Base-by-base conservation (phyloP, 2,113 vertebrate genomes). In the Agapornis roseicollis region DNA sequence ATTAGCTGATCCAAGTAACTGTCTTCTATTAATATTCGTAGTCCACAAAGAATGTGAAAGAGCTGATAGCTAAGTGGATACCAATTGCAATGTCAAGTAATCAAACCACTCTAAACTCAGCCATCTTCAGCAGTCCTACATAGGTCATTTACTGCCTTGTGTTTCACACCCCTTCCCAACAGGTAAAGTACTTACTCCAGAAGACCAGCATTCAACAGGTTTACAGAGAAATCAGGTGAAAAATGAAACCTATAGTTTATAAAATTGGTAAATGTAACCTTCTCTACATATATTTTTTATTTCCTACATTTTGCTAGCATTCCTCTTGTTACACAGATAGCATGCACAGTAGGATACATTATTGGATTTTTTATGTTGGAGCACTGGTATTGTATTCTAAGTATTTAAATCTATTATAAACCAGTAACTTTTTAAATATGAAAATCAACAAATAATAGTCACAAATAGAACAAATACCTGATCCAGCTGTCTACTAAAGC, bases 401-500 rank as follows among this genome's bases (percentile, higher is more conserved):
- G 14, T 60, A 91, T 25, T 76, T 60, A n/a, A 64, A 72, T 17
- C 25, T 76, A 47, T 63, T 79, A 82, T 46, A 76, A 65, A 84
- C 10, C 6, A 84, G 4, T 37, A 64, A 69, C 16, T 41, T 95
- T 78, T 61, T 5, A 79, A 90, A 74, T 14, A 80, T 1, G 10
- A 84, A 79, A 85, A 83, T 39, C 61, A 86, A 64, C 39, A 14
- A 55, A 70, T 31, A 95, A 74, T 15, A 90, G 52, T 82, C 24
- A 95, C n/a, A 86, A 66, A 60, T 17, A 91, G 6, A 88, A 60
- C 3, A 92, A 89, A 93, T 97, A 99, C 99, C 98, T 99, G 99
- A 97, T 99, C 99, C 94, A 99, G 97, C 49, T 99, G 99, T 72
- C 99, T 98, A 95, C 99, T 99, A 98, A 99, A 99, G 97, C 99